Evolutionary conservation across 2,888 invertebrate genomes (phyloP).

Genomic region (Lepidochitona cinerea): DNA sequence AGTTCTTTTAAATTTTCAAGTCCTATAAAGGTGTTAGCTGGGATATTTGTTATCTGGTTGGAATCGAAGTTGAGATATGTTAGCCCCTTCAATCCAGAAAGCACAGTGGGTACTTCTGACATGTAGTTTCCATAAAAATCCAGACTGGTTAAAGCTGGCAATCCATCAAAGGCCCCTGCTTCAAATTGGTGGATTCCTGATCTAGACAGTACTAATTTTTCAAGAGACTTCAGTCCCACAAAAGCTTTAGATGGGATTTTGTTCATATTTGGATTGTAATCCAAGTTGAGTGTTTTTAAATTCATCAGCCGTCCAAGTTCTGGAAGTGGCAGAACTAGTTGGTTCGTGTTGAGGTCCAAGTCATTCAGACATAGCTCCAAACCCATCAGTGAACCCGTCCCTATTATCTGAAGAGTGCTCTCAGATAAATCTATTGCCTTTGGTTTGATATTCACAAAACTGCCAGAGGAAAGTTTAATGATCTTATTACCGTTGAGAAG

Average conservation of each 20-base stretch:
- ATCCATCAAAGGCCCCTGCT: neutral
- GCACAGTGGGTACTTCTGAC: neutral
- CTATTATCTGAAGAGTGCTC: neutral
- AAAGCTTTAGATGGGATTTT: neutral
- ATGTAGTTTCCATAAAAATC: neutral
- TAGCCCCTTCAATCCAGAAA: neutral
- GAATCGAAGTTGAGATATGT: neutral
- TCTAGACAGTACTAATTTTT: neutral
- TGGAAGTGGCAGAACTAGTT: neutral
- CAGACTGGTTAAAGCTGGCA: neutral
- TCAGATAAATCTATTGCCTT: neutral
- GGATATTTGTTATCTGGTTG: neutral
- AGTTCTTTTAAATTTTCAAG: neutral
- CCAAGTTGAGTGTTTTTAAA: constrained; percentile 1
- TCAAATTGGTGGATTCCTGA: neutral
- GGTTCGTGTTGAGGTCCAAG: neutral
- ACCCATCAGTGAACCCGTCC: neutral
- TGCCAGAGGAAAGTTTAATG: neutral
- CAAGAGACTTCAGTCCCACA: neutral
- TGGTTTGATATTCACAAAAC: neutral
- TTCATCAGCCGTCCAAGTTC: neutral
- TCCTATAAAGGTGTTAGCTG: neutral
- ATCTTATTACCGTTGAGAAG: neutral
- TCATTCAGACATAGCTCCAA: neutral
- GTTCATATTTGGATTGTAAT: neutral